These are phyloP conservation scores for Cordilura impudica DNA, from an alignment of 2,888 invertebrate genomes.

Conservation along the genomic window DNA sequence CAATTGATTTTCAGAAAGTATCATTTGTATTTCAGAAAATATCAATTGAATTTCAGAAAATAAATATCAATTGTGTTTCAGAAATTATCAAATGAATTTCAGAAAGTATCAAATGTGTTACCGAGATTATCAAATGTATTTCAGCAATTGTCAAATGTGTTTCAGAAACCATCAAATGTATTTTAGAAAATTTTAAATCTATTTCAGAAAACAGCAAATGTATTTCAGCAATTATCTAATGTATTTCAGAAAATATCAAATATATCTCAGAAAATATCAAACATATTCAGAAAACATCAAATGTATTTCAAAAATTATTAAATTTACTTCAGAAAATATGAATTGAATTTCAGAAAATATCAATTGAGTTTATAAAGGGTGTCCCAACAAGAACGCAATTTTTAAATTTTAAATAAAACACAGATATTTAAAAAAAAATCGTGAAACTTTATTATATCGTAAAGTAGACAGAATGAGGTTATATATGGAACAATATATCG, in stretches of 20 bases:
- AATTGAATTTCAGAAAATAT: background rate
- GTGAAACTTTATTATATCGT: too few species aligned
- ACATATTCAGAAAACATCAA: background rate
- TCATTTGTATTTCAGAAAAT: background rate
- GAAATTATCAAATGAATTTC: background rate
- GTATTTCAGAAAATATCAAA: background rate
- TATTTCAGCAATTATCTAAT: background rate
- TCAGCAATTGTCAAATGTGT: background rate
- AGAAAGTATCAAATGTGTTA: background rate
- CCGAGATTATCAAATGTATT: background rate
- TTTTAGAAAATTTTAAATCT: background rate
- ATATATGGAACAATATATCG: too few species aligned
- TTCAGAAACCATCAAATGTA: background rate
- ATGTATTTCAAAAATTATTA: background rate
- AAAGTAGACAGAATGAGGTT: too few species aligned
- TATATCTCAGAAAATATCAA: background rate
- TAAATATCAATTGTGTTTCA: background rate
- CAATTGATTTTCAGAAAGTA: background rate
- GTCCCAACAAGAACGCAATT: too few species aligned
- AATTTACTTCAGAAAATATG: background rate
- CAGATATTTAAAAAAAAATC: too few species aligned
- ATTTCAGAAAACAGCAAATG: background rate
- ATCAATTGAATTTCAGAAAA: background rate
- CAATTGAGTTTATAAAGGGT: background rate
- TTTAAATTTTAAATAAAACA: too few species aligned